These are phyloP conservation scores for Colaptes auratus DNA, from an alignment of 2,113 vertebrate genomes.

Conservation along the genomic window DNA sequence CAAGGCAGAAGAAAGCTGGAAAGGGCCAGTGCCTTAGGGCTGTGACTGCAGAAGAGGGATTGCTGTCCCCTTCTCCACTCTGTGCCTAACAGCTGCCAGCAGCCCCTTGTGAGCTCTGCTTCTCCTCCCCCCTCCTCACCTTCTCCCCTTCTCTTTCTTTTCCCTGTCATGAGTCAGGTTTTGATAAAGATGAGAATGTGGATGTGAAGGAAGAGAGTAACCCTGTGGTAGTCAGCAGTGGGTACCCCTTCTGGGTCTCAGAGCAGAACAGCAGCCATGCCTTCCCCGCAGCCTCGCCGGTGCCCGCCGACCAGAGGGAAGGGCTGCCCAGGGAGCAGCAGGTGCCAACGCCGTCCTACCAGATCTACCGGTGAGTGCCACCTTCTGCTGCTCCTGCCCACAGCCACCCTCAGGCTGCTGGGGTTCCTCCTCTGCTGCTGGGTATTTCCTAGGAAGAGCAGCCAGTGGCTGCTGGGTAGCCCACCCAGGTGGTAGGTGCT, in stretches of 20 bases:
- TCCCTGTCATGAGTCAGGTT: slow-evolving; percentile 40
- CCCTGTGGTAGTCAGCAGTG: slow-evolving; percentile 71
- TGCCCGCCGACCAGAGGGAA: slow-evolving; percentile 74
- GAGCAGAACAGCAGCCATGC: slow-evolving; percentile 73
- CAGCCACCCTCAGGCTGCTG: not conserved
- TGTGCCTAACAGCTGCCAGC: not conserved
- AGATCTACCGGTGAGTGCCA: slow-evolving; percentile 79
- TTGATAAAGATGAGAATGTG: slow-evolving; percentile 62
- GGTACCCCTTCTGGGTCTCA: slow-evolving; percentile 80
- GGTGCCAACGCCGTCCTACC: slow-evolving; percentile 79
- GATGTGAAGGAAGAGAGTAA: slow-evolving; percentile 71
- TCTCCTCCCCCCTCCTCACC: not conserved
- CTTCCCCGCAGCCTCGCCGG: slow-evolving; percentile 70
- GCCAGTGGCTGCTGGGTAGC: not conserved
- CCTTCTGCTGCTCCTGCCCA: not conserved
- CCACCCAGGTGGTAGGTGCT: not conserved
- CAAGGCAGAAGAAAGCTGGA: not conserved
- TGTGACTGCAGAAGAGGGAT: not conserved
- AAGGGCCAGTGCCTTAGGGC: not conserved
- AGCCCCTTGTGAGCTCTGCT: not conserved
- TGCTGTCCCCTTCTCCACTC: not conserved
- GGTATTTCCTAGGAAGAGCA: not conserved
- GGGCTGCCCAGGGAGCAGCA: slow-evolving; percentile 82
- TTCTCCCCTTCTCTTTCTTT: not conserved
- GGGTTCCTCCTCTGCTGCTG: slow-evolving; percentile 14